Evolutionary conservation across 2,113 vertebrate genomes (phyloP).

Genomic region (Lamprotornis superbus): DNA sequence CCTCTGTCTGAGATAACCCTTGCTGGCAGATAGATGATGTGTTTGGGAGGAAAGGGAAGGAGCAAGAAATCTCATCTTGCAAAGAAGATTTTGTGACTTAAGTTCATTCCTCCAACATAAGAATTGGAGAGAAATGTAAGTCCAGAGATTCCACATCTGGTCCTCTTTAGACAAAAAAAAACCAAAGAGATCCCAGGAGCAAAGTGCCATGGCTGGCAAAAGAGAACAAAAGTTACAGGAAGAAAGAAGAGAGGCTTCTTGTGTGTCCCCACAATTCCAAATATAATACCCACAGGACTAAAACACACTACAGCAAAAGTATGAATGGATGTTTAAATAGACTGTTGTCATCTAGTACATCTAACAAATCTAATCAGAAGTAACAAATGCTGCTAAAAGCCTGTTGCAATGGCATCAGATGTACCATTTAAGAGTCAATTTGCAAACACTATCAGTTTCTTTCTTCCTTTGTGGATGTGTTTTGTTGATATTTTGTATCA

Average conservation of each 20-base stretch:
- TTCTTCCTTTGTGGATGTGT: neutral
- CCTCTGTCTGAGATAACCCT: neutral
- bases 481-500: neutral
- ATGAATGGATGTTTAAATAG: slow-evolving; percentile 33
- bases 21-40: neutral
- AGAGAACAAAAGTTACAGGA: neutral
- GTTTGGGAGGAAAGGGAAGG: neutral
- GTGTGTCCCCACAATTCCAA: neutral
- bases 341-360: slow-evolving; percentile 8
- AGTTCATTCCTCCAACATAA: neutral
- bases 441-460: neutral
- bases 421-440: neutral
- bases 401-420: neutral
- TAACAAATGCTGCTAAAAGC: slow-evolving; percentile 14
- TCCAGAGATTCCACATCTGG: neutral
- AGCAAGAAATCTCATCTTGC: neutral
- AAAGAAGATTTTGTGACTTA: neutral
- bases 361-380: slow-evolving; percentile 42
- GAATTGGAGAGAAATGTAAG: neutral
- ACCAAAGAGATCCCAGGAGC: neutral
- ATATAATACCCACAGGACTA: neutral
- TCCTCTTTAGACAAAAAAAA: neutral
- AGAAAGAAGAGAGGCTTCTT: neutral
- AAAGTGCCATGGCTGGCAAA: neutral
- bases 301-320: neutral